Base-by-base conservation (phyloP, 2,888 invertebrate genomes). In the Branchipolynoe longqiensis region DNA sequence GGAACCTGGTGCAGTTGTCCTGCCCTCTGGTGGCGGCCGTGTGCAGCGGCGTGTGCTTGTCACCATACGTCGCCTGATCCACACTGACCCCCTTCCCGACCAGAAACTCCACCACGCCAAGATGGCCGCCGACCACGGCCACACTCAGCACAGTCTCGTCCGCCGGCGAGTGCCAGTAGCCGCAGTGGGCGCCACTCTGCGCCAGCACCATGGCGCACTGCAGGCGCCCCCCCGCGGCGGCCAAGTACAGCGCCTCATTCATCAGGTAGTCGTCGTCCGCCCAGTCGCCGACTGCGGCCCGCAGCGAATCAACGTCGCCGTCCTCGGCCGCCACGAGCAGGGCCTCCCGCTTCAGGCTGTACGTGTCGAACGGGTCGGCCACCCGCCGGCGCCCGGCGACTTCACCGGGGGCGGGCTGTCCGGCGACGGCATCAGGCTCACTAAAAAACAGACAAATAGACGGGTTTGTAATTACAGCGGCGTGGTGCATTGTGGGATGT, bases 131-230 rank as follows among this genome's bases (percentile, higher is more conserved):
- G 18, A 48, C 41, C 0, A 48, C 78, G 25, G 28, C 28, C 6
- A 48, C 28, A 78, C 41, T 78, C 18, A 78, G 78, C 1, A 78
- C 78, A 48, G 41, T 78, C 48, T 78, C 48, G 22, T 78, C 78
- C 0, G 25, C 18, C 0, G 41, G 31, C 31, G 78, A 78, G 78
- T 78, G 48, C 78, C 78, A 78, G 48, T 78, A 78, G 25, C 22
- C 28, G 18, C 48, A 48, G 28, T 78, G 31, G 28, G 78, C 78
- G 22, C 28, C 28, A 28, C 28, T 25, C 31, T 78, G n/a, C 12
- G 48, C 48, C 48, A 78, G 54, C 12, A 78, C 1, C 18, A 2
- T 41, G 12, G 33, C 41, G 28, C 78, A 78, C 14, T 41, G 48
- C 28, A 78, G 41, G 54, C 48, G 78, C 0, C 78, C 78, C 25